These are phyloP conservation scores for Beaufortia kweichowensis DNA, from an alignment of 2,113 vertebrate species.

Conservation along the genomic window DNA sequence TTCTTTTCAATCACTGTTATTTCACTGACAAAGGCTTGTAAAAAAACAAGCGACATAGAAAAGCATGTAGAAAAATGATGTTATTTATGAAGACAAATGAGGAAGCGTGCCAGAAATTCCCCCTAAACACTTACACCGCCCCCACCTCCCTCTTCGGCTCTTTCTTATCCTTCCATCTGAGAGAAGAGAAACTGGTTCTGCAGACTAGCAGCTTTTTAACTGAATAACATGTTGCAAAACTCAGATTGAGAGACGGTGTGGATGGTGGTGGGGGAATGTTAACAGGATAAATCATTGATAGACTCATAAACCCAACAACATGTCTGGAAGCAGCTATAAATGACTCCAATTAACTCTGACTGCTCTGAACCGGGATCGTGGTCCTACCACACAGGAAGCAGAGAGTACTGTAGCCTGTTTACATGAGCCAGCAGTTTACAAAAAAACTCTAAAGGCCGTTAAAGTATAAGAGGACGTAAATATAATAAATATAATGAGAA, in stretches of 20 bases:
- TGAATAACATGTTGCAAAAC: slow-evolving; percentile 53
- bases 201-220: slow-evolving; percentile 17
- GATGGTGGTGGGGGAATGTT: not conserved
- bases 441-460: not conserved
- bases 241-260: not conserved
- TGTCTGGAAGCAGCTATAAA: not conserved
- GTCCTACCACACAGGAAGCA: not conserved
- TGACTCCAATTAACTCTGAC: slow-evolving; percentile 15
- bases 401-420: slow-evolving; percentile 21
- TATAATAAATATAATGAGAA: too few species aligned
- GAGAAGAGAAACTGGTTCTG: slow-evolving; percentile 49
- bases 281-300: slow-evolving; percentile 29
- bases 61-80: not conserved
- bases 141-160: not conserved
- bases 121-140: not conserved
- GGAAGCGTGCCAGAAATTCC: slow-evolving; percentile 38
- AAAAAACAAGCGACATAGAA: slow-evolving; percentile 50
- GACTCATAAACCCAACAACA: slow-evolving; percentile 19
- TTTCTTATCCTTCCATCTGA: slow-evolving; percentile 27
- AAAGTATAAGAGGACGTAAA: too few species aligned
- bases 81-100: slow-evolving; percentile 42
- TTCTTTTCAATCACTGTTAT: slow-evolving; percentile 15
- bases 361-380: slow-evolving; percentile 49
- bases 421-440: slow-evolving; percentile 15
- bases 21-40: not conserved